phyloP scores from a whole-genome alignment of 2,797 vertebrate species.

The Crypturellus tataupa region DNA sequence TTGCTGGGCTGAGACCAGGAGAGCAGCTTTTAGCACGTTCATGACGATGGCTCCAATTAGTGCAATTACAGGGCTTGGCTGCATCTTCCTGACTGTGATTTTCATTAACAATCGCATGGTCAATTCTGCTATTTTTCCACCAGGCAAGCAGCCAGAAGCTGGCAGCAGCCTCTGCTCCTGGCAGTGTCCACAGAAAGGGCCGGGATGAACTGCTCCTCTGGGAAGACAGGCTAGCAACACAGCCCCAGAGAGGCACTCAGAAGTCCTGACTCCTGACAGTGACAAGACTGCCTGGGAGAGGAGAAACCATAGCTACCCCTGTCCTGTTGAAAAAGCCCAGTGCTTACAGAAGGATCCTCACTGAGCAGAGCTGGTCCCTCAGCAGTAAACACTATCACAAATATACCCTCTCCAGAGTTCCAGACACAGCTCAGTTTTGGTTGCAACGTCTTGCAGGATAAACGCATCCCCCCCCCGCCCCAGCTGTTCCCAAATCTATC shows the following conservation, averaged over 20 bases:
- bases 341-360: not conserved
- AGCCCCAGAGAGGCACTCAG: not conserved
- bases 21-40: not conserved
- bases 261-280: not conserved
- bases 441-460: not conserved
- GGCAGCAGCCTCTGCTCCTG: not conserved
- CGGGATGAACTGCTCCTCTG: not conserved
- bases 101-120: not conserved
- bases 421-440: not conserved
- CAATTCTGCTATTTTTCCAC: not conserved
- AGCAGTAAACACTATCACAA: not conserved
- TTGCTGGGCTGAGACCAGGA: not conserved
- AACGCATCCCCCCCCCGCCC: not conserved
- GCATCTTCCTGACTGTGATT: not conserved
- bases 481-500: not conserved
- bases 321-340: not conserved
- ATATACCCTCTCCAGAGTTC: not conserved
- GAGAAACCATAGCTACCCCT: not conserved
- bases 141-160: not conserved
- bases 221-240: not conserved
- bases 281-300: fast-evolving
- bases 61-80: not conserved
- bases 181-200: not conserved
- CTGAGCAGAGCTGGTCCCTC: not conserved
- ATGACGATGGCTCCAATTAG: not conserved